Percentiles rank a stretch among this genome's conserved stretches.
Conservation (phyloP, 2,113 vertebrate genomes). For the Zosterops lateralis region DNA sequence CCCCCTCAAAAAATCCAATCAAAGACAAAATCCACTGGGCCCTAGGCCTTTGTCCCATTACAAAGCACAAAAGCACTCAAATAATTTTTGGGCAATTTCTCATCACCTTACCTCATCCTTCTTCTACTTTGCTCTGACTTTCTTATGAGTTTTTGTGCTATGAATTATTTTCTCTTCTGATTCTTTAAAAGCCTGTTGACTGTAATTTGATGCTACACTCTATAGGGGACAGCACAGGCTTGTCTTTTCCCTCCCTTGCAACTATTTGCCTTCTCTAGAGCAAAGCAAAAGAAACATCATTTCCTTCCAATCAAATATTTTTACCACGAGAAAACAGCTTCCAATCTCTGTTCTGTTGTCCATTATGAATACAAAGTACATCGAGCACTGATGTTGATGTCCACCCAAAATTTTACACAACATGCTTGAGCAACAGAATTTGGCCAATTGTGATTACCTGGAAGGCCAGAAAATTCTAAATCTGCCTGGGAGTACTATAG, state of each 20-base stretch:
- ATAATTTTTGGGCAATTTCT: background rate
- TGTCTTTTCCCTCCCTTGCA: background rate
- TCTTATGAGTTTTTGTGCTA: background rate
- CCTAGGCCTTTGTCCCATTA: background rate
- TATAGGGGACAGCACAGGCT: conserved; percentile 43
- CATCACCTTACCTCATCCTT: background rate
- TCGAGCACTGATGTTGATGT: background rate
- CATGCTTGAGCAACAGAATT: background rate
- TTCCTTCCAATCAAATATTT: background rate
- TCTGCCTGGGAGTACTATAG: background rate
- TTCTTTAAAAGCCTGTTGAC: background rate
- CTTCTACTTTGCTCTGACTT: background rate
- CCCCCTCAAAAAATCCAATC: background rate
- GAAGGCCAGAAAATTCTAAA: background rate
- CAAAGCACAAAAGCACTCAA: background rate
- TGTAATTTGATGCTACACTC: background rate
- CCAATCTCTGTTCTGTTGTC: background rate
- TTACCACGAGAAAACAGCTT: background rate
- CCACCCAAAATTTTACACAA: background rate
- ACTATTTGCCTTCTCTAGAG: background rate
- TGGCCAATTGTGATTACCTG: background rate
- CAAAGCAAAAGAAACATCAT: background rate
- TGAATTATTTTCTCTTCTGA: background rate
- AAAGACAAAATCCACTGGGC: background rate
- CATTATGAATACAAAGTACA: background rate